Evolutionary conservation across 2,797 vertebrate genomes (phyloP), one percentile per base, ranked within the genome.

Genomic region (Forpus xanthops): DNA sequence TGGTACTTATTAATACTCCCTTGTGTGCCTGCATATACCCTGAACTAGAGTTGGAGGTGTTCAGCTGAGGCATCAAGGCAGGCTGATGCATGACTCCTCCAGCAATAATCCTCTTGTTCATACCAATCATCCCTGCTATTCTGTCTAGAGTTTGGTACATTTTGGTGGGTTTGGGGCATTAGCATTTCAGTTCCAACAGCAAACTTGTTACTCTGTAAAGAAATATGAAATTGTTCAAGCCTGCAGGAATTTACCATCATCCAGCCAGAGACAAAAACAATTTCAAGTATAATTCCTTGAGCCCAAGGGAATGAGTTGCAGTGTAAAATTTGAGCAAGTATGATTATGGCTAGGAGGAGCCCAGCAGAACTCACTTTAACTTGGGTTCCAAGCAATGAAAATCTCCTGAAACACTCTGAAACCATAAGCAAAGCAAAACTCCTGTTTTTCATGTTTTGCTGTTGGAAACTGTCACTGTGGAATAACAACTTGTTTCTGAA

Each of bases 401-500:
- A 84, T 65, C 56, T 75, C 66, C 85, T 78, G 70, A 91, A 86
- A 91, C 18, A 42, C 42, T 85, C 44, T 87, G 87, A 87, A 93
- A 78, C 33, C 31, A 20, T 81, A 85, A 93, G 79, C 85, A 90
- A 86, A 81, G 70, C 60, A 93, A 93, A 93, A 68, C 23, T 70
- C 28, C 45, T 87, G 42, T 65, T 92, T 87, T 91, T 84, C 35
- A 23, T 64, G 11, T 79, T 93, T 83, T 88, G 89, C 85, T 96
- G 52, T 94, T 95, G 52, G 93, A 95, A 94, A 87, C 94, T 91
- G 77, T 93, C 85, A 1, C 77, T 76, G 83, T 85, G 87, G 77
- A 96, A 71, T 90, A 93, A 91, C 76, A 94, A 89, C 90, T 89
- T 12, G 9, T 89, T 92, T 95, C 90, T 96, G 87, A 93, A 92